A percentile compares a stretch with the other conserved stretches of the same genome.
phyloP scores from a whole-genome alignment of 2,888 invertebrate species.

The Coremacera marginata region DNA sequence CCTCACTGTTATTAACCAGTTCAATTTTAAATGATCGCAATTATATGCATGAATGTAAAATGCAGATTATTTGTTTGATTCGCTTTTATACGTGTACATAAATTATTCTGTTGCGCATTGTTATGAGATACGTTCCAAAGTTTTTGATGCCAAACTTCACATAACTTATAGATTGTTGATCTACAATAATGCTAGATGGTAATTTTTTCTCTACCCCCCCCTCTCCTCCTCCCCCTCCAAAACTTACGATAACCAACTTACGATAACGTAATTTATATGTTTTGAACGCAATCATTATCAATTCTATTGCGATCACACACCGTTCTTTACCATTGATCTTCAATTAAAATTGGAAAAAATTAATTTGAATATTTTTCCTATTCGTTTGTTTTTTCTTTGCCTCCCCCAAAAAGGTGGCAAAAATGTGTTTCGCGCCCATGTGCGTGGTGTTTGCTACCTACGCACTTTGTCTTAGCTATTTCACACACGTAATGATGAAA shows the following conservation, averaged over 20 bases:
- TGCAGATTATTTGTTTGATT: no score
- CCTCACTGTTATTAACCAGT: no score
- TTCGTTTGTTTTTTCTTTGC: neutral
- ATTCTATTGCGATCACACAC: slow-evolving; percentile 24
- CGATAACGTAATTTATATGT: slow-evolving; percentile 14
- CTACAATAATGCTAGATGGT: neutral
- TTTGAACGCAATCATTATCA: neutral
- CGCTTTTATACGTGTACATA: no score
- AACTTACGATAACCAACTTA: neutral
- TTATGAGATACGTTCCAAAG: no score
- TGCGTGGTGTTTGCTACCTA: neutral
- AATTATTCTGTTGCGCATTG: no score
- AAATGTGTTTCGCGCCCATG: neutral
- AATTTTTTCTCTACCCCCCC: neutral
- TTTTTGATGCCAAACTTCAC: no score
- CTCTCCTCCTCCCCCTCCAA: no score
- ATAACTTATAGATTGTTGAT: no score
- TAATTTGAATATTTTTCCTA: neutral
- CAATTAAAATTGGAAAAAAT: slow-evolving; percentile 9
- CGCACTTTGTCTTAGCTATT: slow-evolving; percentile 31
- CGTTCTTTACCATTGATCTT: neutral
- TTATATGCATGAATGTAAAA: no score
- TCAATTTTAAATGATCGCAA: no score
- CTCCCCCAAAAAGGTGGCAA: neutral
- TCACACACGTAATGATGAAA: slow-evolving; percentile 59